phyloP scores from a whole-genome alignment of 2,113 vertebrate species.

The Patagioenas fasciata region DNA sequence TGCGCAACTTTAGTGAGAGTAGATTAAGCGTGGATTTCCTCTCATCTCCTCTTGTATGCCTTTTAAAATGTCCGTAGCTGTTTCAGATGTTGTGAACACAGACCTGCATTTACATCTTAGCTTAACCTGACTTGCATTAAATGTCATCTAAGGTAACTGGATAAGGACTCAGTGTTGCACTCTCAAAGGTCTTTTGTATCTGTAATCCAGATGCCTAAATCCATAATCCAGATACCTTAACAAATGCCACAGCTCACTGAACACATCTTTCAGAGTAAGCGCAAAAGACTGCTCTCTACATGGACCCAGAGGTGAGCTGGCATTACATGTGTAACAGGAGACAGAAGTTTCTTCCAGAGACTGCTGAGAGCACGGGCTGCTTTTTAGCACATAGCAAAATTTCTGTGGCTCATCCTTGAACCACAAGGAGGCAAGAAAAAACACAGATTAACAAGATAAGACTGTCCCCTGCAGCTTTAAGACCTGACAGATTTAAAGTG shows the following conservation, averaged over 20 bases:
- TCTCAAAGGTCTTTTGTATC: not conserved
- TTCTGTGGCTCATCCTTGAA: not conserved
- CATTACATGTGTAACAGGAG: not conserved
- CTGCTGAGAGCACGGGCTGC: not conserved
- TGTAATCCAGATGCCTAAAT: constrained; percentile 7
- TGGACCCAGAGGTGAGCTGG: not conserved
- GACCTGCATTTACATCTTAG: not conserved
- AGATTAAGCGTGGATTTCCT: not conserved
- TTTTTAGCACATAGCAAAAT: not conserved
- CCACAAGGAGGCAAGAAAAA: not conserved
- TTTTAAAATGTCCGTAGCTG: not conserved
- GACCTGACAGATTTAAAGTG: not conserved
- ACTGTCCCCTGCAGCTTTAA: too few species aligned
- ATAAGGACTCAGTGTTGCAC: not conserved
- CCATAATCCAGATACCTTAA: not conserved
- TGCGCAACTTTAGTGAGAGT: not conserved
- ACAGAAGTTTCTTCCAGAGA: not conserved
- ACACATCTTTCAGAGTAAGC: not conserved
- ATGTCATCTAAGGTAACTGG: not conserved
- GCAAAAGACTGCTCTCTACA: not conserved
- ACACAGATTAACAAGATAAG: not conserved
- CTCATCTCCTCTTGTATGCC: not conserved
- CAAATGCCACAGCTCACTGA: not conserved
- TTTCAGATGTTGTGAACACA: not conserved
- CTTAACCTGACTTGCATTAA: not conserved